Evolutionary conservation across 2,888 invertebrate genomes (phyloP), one percentile per base, ranked within the genome.

Genomic region (Trisateles emortualis): DNA sequence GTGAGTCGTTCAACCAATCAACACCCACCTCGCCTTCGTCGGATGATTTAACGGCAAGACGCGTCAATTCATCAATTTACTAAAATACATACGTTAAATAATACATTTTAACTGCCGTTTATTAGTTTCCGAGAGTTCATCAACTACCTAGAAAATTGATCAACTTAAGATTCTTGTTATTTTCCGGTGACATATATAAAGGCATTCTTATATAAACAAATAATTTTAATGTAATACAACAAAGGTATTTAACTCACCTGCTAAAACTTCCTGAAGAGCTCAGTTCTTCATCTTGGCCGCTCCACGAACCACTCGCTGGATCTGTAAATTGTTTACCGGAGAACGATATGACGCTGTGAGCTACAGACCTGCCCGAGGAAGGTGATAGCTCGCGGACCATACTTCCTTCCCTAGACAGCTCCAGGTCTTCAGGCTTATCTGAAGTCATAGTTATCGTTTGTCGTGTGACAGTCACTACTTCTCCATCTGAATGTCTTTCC

Each of bases 301-400:
- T 93, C 93, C 93, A 93, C 0, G 93, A 93, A 10, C 93, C 93
- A 76, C 93, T 93, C 19, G 93, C 93, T 57, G 93, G 93, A 91
- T 93, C 93, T 93, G 93, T 91, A 85, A 93, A 90, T 70, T 87
- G 90, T 93, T 93, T 93, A 78, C 93, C 91, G 62, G 90, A 89
- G 59, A 87, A 81, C 29, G 89, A 89, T 50, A 86, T 84, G 63
- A 90, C 81, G 59, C 92, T 92, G 59, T 93, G 93, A 84, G 91
- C 88, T 45, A 90, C 67, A 78, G 93, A 93, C 82, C 84, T 92
- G 80, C 90, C 92, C 0, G 93, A 93, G 72, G 92, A 92, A 74
- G 93, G 93, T 63, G 93, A 93, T 43, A 93, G 84, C 81, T 93
- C 93, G 81, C 93, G 90, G 30, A 86, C 75, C 58, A 76, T 76